Evolutionary conservation across 2,113 vertebrate genomes (phyloP).

Genomic region (Rynchops niger): DNA sequence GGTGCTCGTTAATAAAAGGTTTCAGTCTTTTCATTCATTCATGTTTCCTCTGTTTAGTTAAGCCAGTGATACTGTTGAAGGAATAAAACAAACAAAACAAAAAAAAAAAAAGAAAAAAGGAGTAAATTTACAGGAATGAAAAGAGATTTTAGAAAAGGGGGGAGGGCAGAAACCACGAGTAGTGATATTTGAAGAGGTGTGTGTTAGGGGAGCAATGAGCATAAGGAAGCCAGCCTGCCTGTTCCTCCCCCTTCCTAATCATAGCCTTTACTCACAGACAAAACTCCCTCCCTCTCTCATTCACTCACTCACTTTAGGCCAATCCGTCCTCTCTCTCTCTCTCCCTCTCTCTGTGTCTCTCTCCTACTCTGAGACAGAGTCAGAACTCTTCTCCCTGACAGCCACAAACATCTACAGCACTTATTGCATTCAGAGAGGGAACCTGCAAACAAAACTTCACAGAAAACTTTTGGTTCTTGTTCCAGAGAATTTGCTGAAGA

Average conservation of each 20-base stretch:
- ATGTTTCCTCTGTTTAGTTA: constrained; percentile 28
- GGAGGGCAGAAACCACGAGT: constrained; percentile 64
- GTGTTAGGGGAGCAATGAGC: constrained; percentile 74
- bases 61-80: constrained; percentile 18
- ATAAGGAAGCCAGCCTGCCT: constrained; percentile 78
- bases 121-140: constrained; percentile 37
- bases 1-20: constrained; percentile 20
- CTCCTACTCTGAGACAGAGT: constrained; percentile 77
- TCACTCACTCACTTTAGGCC: constrained; percentile 85
- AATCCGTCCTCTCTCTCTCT: constrained; percentile 74
- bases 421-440: constrained; percentile 79
- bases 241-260: constrained; percentile 82
- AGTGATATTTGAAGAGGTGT: constrained; percentile 79
- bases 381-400: constrained; percentile 84
- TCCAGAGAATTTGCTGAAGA: constrained; percentile 81
- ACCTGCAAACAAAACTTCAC: constrained; percentile 84
- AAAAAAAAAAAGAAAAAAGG: neutral
- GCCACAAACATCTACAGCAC: constrained; percentile 81
- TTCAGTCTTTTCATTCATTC: constrained; percentile 52
- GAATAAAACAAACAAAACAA: constrained; percentile 32
- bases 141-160: constrained; percentile 36
- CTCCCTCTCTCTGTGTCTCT: constrained; percentile 69
- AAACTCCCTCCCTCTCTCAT: constrained; percentile 84
- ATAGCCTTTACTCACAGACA: constrained; percentile 81
- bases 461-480: constrained; percentile 84